These are phyloP conservation scores for Rotaria macrura DNA, from an alignment of 2,888 invertebrate species.

Conservation along the genomic window DNA sequence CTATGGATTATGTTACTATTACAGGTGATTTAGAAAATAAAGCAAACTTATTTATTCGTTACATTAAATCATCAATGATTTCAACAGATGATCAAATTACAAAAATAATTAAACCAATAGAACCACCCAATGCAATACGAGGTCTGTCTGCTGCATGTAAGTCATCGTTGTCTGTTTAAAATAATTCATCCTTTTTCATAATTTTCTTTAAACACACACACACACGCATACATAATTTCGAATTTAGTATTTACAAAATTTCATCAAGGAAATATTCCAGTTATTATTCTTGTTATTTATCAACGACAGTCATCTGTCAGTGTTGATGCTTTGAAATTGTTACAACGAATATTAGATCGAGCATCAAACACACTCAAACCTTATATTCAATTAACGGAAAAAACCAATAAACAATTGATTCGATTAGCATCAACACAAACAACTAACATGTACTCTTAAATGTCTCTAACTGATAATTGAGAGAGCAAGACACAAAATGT, in stretches of 20 bases:
- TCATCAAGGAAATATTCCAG: background rate
- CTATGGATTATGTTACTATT: background rate
- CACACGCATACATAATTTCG: background rate
- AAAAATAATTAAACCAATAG: background rate
- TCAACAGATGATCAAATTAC: background rate
- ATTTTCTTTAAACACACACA: too few species aligned
- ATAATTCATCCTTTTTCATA: too few species aligned
- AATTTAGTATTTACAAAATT: background rate
- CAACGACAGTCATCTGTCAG: background rate
- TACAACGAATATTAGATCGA: conserved; percentile 9
- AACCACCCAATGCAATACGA: conserved; percentile 1
- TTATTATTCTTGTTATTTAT: background rate
- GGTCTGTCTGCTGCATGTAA: conserved; percentile 13
- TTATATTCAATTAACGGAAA: background rate
- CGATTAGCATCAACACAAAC: background rate
- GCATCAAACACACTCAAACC: background rate
- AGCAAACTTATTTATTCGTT: conserved; percentile 13
- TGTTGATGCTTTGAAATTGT: background rate
- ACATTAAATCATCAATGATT: background rate
- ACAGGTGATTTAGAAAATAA: background rate
- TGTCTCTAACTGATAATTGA: background rate
- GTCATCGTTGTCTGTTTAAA: background rate
- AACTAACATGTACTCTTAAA: background rate
- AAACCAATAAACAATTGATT: conserved; percentile 16
- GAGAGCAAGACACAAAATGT: background rate